Evolutionary conservation across 2,113 vertebrate species (phyloP).

Genomic region (Monopterus albus): DNA sequence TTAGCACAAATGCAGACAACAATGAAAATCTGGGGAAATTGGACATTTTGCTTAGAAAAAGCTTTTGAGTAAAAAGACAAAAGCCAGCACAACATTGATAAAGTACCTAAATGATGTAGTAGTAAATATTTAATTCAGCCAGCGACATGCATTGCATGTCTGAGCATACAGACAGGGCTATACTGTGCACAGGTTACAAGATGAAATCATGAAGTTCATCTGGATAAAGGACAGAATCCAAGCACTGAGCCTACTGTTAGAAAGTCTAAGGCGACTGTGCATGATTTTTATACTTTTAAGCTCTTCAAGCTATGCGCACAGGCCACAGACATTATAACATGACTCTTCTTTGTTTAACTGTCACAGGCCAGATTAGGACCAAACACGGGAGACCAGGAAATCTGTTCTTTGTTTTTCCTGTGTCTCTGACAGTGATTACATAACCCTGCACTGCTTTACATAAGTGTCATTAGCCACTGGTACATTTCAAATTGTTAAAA

Average conservation of each 20-base stretch:
- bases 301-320: neutral
- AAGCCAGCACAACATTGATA: too few species aligned
- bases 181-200: neutral
- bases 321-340: conserved; percentile 15
- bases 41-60: too few species aligned
- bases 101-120: neutral
- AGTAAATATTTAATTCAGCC: neutral
- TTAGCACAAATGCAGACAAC: too few species aligned
- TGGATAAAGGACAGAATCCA: neutral
- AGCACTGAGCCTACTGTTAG: neutral
- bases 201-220: neutral
- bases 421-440: conserved; percentile 68
- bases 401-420: conserved; percentile 78
- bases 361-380: conserved; percentile 57
- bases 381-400: conserved; percentile 70
- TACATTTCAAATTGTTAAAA: conserved; percentile 62
- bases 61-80: too few species aligned
- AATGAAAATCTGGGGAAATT: too few species aligned
- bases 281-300: neutral
- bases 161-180: neutral
- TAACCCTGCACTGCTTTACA: conserved; percentile 64
- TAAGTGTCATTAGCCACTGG: conserved; percentile 69
- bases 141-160: neutral
- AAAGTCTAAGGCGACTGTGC: neutral
- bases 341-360: conserved; percentile 54